phyloP scores from a whole-genome alignment of 2,888 invertebrate genomes.

The Teinopalpus imperialis region DNA sequence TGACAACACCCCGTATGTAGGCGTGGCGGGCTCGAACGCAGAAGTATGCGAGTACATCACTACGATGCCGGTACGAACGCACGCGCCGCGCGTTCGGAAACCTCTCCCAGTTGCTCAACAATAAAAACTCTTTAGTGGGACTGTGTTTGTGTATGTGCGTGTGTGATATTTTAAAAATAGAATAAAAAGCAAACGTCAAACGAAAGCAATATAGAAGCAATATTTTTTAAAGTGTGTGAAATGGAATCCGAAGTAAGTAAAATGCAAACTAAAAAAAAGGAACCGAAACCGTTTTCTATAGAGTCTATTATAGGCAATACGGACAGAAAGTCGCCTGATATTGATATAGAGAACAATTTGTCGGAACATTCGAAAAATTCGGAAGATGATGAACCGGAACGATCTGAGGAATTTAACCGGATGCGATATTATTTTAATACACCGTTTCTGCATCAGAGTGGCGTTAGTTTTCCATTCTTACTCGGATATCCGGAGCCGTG shows the following conservation, averaged over 20 bases:
- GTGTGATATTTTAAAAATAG: constrained; percentile 17
- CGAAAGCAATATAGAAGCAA: constrained; percentile 21
- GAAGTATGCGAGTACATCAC: constrained; percentile 49
- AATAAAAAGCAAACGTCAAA: constrained; percentile 1
- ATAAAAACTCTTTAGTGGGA: constrained; percentile 12
- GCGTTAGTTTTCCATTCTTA: constrained; percentile 68
- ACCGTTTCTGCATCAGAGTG: constrained; percentile 70
- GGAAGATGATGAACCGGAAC: constrained; percentile 63
- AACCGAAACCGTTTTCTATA: constrained; percentile 84
- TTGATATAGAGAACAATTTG: constrained; percentile 70
- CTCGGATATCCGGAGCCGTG: constrained; percentile 74
- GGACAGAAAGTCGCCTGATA: constrained; percentile 72
- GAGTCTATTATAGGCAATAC: constrained; percentile 80
- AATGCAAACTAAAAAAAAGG: constrained; percentile 62
- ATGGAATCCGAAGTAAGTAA: constrained; percentile 63
- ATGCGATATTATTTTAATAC: constrained; percentile 73
- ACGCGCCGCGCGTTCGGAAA: constrained; percentile 44
- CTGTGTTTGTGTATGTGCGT: constrained; percentile 19
- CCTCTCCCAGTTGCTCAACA: constrained; percentile 25
- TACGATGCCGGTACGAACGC: constrained; percentile 47
- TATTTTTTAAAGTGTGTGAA: constrained; percentile 31
- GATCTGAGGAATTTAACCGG: constrained; percentile 59
- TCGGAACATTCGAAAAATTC: constrained; percentile 67
- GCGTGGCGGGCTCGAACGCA: constrained; percentile 55
- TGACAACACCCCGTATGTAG: constrained; percentile 76